Evolutionary conservation across 2,888 invertebrate genomes (phyloP).

Genomic region (Ecdyonurus torrentis): DNA sequence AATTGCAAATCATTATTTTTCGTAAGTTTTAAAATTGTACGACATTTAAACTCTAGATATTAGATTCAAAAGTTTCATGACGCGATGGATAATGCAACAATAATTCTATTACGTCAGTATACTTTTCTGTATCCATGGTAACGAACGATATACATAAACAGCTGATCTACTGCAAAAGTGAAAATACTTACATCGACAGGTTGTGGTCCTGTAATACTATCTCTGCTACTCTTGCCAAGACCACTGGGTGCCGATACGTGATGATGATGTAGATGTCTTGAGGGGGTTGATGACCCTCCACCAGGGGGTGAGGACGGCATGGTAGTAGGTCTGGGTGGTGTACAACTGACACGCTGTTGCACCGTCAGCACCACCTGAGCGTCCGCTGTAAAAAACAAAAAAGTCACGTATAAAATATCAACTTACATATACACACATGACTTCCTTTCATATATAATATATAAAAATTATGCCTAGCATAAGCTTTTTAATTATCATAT

Average conservation of each 20-base stretch:
- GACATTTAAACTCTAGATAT: no score
- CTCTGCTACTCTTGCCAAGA: slow-evolving; percentile 24
- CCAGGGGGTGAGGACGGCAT: slow-evolving; percentile 17
- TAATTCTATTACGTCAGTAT: no score
- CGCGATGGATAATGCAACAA: no score
- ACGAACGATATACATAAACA: no score
- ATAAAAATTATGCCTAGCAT: no score
- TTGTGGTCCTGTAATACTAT: slow-evolving; percentile 64
- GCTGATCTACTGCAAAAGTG: no score
- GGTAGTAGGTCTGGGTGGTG: neutral
- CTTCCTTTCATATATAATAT: no score
- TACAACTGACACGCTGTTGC: slow-evolving; percentile 33
- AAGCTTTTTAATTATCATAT: no score
- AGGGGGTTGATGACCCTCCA: slow-evolving; percentile 28
- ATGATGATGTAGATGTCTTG: slow-evolving; percentile 24
- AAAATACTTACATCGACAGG: slow-evolving; percentile 70
- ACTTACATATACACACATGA: neutral
- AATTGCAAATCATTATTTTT: no score
- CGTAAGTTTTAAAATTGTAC: no score
- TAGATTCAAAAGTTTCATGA: no score
- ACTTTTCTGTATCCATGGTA: no score
- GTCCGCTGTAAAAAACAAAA: slow-evolving; percentile 35
- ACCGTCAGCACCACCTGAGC: slow-evolving; percentile 51
- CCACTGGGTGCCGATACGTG: slow-evolving; percentile 23
- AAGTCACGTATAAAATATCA: neutral